Percentiles rank a stretch among this genome's conserved stretches.
phyloP scores from a whole-genome alignment of 2,113 vertebrate species.

The Mixornis gularis region DNA sequence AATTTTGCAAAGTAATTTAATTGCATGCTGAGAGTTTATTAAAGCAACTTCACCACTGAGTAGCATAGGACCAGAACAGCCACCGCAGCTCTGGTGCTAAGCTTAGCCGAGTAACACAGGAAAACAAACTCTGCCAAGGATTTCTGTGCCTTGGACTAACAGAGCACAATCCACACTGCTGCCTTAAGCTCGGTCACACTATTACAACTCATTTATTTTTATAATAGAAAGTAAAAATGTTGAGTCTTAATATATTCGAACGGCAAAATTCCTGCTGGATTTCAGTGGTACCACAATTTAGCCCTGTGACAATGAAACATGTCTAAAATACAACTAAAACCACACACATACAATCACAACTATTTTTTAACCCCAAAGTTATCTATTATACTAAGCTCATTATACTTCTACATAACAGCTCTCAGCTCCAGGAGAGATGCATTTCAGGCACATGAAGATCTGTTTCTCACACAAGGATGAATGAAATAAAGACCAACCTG shows the following conservation, averaged over 20 bases:
- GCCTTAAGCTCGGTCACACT: background rate
- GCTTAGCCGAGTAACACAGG: background rate
- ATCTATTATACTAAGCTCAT: background rate
- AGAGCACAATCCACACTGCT: background rate
- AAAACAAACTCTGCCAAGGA: background rate
- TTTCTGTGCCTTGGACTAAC: background rate
- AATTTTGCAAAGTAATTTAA: constrained; percentile 33
- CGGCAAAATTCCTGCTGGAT: background rate
- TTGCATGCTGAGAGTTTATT: background rate
- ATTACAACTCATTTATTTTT: background rate
- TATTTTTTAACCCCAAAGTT: background rate
- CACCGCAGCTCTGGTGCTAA: background rate
- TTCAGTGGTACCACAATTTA: background rate
- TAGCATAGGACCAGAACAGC: background rate
- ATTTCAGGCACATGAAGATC: background rate
- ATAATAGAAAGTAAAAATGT: background rate
- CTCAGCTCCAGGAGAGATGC: background rate
- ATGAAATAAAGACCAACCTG: background rate
- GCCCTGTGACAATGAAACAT: background rate
- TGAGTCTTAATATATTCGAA: background rate
- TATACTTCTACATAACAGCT: background rate
- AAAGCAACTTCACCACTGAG: background rate
- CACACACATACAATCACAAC: background rate
- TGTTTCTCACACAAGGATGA: background rate
- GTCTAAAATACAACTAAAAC: background rate